These are phyloP conservation scores for Ochropleura leucogaster DNA, from an alignment of 2,888 invertebrate genomes.

Conservation along the genomic window DNA sequence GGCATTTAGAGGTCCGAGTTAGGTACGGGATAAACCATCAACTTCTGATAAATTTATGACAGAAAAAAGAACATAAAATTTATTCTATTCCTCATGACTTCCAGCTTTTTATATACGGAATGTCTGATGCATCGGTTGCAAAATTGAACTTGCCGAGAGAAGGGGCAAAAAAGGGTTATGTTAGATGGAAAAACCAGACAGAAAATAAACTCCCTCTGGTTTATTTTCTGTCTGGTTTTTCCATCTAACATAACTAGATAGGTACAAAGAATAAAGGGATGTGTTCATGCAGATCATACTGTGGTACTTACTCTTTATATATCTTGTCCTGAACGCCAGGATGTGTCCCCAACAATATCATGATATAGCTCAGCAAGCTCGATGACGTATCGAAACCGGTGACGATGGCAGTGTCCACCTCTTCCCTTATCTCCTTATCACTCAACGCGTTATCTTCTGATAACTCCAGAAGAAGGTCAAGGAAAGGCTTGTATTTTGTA, in stretches of 20 bases:
- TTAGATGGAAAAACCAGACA: no score
- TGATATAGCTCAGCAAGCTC: slow-evolving; percentile 71
- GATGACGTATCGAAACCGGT: slow-evolving; percentile 82
- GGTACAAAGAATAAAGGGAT: neutral
- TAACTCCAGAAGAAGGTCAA: slow-evolving; percentile 67
- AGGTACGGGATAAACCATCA: neutral
- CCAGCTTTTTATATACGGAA: no score
- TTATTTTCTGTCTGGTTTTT: no score
- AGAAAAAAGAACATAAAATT: neutral
- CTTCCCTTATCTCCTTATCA: slow-evolving; percentile 69
- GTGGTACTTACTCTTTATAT: slow-evolving; percentile 59
- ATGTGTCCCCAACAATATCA: slow-evolving; percentile 77
- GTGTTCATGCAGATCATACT: neutral
- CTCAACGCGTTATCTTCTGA: slow-evolving; percentile 57
- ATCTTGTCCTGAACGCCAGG: slow-evolving; percentile 75
- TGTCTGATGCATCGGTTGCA: no score
- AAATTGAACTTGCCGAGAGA: no score
- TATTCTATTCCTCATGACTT: neutral
- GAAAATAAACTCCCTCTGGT: no score
- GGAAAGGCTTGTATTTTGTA: slow-evolving; percentile 60
- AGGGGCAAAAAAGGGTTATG: no score
- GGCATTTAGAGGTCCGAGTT: neutral
- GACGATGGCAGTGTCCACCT: slow-evolving; percentile 63
- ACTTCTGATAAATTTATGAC: neutral
- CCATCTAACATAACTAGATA: neutral